Percentiles rank a stretch among this genome's conserved stretches.
Conservation (phyloP, 2,888 invertebrate genomes). For the Apoda limacodes region DNA sequence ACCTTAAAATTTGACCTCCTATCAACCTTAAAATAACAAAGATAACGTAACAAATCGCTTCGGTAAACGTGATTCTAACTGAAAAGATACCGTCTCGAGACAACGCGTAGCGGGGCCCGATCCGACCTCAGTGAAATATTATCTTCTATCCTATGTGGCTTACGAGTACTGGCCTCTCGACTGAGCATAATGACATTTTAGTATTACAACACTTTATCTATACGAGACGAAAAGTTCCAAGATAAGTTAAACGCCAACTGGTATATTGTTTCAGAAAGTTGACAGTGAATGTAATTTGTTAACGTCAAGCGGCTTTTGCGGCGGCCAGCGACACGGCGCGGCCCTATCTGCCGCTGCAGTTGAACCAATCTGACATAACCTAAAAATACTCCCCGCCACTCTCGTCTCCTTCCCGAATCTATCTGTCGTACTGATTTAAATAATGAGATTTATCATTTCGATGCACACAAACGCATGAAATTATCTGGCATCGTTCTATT, state of each 20-base stretch:
- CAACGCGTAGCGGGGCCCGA: conserved; percentile 26
- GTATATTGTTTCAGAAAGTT: conserved; percentile 67
- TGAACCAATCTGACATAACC: conserved; percentile 39
- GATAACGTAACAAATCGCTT: conserved; percentile 64
- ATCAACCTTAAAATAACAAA: conserved; percentile 55
- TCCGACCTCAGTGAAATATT: conserved; percentile 51
- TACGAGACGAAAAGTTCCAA: conserved; percentile 59
- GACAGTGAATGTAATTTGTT: conserved; percentile 65
- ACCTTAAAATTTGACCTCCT: conserved; percentile 55
- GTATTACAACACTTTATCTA: conserved; percentile 67
- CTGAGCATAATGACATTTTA: conserved; percentile 66
- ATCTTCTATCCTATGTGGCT: conserved; percentile 38
- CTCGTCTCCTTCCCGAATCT: conserved; percentile 28
- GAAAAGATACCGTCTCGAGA: conserved; percentile 43
- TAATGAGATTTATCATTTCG: conserved; percentile 51
- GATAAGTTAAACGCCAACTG: conserved; percentile 66
- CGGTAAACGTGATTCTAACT: conserved; percentile 47
- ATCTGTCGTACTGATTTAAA: conserved; percentile 47
- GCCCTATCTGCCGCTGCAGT: conserved; percentile 29
- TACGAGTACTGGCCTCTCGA: conserved; percentile 45
- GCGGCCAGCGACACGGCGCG: conserved; percentile 26
- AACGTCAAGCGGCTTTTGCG: conserved; percentile 46
- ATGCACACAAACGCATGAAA: conserved; percentile 34
- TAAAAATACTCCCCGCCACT: conserved; percentile 46
- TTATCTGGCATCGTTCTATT: conserved; percentile 47